Conservation (phyloP, 2,888 invertebrate species). For the Prosapia bicincta region DNA sequence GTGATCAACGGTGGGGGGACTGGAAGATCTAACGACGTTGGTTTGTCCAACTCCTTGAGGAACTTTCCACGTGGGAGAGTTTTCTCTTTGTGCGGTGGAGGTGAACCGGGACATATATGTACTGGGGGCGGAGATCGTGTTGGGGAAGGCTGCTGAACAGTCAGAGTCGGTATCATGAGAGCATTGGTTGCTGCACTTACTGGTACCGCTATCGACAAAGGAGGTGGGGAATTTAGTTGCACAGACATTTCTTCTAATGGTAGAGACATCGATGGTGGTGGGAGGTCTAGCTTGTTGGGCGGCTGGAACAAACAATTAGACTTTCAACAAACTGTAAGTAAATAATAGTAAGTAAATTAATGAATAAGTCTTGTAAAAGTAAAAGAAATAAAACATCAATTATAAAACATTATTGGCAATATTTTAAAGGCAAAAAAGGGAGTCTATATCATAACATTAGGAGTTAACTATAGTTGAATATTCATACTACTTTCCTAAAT, state of each 20-base stretch:
- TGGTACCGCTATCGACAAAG: neutral
- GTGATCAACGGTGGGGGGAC: slow-evolving; percentile 66
- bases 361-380: too few species aligned
- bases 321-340: too few species aligned
- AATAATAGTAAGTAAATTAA: too few species aligned
- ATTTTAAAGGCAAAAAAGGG: too few species aligned
- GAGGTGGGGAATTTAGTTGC: neutral
- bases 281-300: neutral
- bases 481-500: too few species aligned
- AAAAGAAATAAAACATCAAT: too few species aligned
- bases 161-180: slow-evolving; percentile 60
- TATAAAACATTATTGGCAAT: too few species aligned
- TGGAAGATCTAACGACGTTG: slow-evolving; percentile 58
- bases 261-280: neutral
- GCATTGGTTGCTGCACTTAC: slow-evolving; percentile 14
- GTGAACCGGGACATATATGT: slow-evolving; percentile 53
- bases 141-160: slow-evolving; percentile 66
- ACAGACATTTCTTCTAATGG: neutral
- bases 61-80: slow-evolving; percentile 13
- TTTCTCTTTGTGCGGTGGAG: slow-evolving; percentile 50
- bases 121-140: slow-evolving; percentile 48
- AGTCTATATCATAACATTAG: too few species aligned
- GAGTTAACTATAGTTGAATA: too few species aligned
- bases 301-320: neutral
- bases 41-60: slow-evolving; percentile 60